phyloP scores from a whole-genome alignment of 1,140 invertebrate species.

The Megalonaias nervosa region DNA sequence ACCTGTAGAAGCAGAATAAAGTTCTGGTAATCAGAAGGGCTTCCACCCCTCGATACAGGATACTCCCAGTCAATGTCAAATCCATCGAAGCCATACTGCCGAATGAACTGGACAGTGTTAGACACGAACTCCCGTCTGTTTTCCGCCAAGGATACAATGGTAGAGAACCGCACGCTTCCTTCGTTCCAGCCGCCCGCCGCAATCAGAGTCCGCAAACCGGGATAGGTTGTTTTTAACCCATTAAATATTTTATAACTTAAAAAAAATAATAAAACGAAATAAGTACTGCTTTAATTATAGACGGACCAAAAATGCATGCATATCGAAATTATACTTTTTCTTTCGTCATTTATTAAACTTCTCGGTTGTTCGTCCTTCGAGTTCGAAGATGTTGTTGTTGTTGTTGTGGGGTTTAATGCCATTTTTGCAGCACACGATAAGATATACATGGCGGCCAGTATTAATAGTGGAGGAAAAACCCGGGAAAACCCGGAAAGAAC shows the following conservation, averaged over 20 bases:
- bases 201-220: slow-evolving; percentile 81
- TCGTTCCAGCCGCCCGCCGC: slow-evolving; percentile 97
- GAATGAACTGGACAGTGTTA: slow-evolving; percentile 91
- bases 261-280: not conserved
- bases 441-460: no score
- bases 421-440: no score
- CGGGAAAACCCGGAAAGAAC: no score
- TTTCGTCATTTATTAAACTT: no score
- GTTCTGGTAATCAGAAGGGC: no score
- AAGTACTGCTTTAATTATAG: no score
- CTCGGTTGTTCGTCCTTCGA: no score
- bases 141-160: slow-evolving; percentile 74
- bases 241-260: slow-evolving; percentile 17
- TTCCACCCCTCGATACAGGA: slow-evolving; percentile 66
- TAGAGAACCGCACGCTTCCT: slow-evolving; percentile 89
- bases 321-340: no score
- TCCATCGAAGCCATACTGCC: slow-evolving; percentile 93
- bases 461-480: no score
- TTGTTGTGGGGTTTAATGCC: no score
- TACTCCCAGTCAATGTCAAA: slow-evolving; percentile 98
- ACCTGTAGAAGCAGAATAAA: not conserved
- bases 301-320: no score
- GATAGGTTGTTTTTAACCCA: slow-evolving; percentile 6
- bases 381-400: no score
- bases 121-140: slow-evolving; percentile 84